Conservation (phyloP, 2,113 vertebrate species). For the Eretmochelys imbricata region DNA sequence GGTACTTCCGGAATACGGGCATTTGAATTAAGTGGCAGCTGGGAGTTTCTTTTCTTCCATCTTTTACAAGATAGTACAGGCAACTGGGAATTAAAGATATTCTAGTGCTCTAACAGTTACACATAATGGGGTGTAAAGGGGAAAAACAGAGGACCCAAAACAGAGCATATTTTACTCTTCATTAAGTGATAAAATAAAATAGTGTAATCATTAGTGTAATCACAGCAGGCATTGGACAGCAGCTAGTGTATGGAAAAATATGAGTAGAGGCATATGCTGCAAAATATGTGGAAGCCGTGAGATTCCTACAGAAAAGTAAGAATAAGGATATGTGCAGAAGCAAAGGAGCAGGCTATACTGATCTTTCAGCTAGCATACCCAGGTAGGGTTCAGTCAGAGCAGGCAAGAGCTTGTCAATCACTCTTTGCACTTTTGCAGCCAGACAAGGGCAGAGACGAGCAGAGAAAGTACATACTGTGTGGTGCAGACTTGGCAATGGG, state of each 20-base stretch:
- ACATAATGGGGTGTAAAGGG: neutral
- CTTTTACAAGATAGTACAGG: neutral
- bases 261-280: neutral
- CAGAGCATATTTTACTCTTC: neutral
- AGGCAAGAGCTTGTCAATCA: rapidly evolving
- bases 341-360: neutral
- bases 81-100: neutral
- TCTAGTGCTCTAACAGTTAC: neutral
- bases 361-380: neutral
- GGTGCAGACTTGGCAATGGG: neutral
- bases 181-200: neutral
- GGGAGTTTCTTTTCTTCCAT: neutral
- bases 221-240: neutral
- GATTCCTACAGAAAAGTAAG: neutral
- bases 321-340: neutral
- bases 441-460: slow-evolving; percentile 6
- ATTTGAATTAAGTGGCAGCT: neutral
- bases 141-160: neutral
- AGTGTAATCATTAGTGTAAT: neutral
- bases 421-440: slow-evolving; percentile 8
- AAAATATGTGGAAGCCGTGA: neutral
- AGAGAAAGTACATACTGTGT: slow-evolving; percentile 21
- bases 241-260: neutral
- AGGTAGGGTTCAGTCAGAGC: neutral
- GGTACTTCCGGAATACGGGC: neutral